Evolutionary conservation across 2,797 vertebrate species (phyloP), one percentile per base, ranked within the genome.

Genomic region (Phoeniculus purpureus): DNA sequence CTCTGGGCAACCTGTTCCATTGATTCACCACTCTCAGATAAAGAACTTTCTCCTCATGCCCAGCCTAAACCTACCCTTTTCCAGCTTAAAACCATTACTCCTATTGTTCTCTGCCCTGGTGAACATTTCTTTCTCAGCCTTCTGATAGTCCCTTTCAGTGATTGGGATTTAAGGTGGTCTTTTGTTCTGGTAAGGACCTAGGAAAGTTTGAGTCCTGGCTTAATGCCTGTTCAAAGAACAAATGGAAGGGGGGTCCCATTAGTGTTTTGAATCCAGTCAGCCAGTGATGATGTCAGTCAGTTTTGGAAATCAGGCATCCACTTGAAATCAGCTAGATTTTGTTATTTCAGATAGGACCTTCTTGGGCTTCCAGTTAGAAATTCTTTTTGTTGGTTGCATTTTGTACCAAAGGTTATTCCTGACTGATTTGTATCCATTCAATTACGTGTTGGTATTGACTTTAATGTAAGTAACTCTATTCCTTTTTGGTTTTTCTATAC

Each of bases 381-480:
- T 68, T 3, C 14, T 50, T 85, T 92, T 73, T 86, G 29, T 91
- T 85, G 91, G 14, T 59, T 78, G 6, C 70, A n/a, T 94, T 86
- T 86, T 91, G 43, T 72, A 48, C 52, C 45, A 51, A 37, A 68
- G 70, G 65, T 68, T 90, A 56, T 83, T 92, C 45, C 71, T 29
- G 23, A 8, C 26, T 79, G 56, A 68, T 90, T 72, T 59, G 27
- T 72, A 70, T 68, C 45, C 7, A 47, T 90, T 83, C 85, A 83
- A 75, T 59, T 52, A 9, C 67, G 40, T 86, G 60, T 67, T 67
- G 72, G 27, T 70, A 47, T 86, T 76, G 56, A 23, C 71, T 91
- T 91, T 73, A 50, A 74, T 17, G 34, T 90, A 88, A 88, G 91
- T 86, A 94, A 23, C 31, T 91, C 48, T 86, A 45, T 90, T 92